These are phyloP conservation scores for Schizaphis graminum DNA, from an alignment of 2,888 invertebrate species.

Conservation along the genomic window DNA sequence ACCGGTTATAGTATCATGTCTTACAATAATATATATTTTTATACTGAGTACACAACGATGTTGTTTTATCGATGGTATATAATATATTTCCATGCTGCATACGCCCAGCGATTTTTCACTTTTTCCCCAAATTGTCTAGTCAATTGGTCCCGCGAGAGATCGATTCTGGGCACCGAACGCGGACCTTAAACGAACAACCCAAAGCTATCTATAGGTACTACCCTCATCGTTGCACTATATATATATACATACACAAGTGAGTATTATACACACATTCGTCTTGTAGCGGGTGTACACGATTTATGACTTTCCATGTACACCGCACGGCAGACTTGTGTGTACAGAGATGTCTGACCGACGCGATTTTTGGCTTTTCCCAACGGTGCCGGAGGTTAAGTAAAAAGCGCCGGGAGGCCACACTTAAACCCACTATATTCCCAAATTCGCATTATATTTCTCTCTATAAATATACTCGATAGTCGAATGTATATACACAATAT, in stretches of 20 bases:
- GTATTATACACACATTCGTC: neutral
- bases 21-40: neutral
- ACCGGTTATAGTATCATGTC: neutral
- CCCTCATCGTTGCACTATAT: conserved; percentile 13
- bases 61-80: neutral
- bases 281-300: conserved; percentile 23
- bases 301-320: neutral
- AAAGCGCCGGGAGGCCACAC: conserved; percentile 49
- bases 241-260: neutral
- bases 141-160: conserved; percentile 46
- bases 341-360: conserved; percentile 34
- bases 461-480: neutral
- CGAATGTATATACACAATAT: neutral
- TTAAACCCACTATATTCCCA: neutral
- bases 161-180: conserved; percentile 6
- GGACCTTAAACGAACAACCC: conserved; percentile 35
- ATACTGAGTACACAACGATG: neutral
- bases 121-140: conserved; percentile 43
- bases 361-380: conserved; percentile 48
- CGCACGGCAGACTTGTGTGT: neutral
- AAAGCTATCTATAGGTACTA: neutral
- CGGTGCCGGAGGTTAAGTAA: conserved; percentile 45
- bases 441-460: conserved; percentile 33
- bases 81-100: neutral
- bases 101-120: conserved; percentile 65